Evolutionary conservation across 2,797 vertebrate species (phyloP).

Genomic region (Danio albolineatus): DNA sequence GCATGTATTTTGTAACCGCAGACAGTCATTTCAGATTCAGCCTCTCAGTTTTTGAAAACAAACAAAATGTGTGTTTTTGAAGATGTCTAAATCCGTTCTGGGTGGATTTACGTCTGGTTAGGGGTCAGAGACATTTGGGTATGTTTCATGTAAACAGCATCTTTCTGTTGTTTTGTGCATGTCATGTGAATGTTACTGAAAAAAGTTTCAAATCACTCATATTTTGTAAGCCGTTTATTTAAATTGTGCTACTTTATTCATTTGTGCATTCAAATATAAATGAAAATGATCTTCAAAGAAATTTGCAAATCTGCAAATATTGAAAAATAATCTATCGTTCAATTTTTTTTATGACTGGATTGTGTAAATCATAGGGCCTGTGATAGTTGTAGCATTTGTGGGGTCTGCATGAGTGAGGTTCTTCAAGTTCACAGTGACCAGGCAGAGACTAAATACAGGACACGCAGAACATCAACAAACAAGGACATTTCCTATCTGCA

Average conservation of each 20-base stretch:
- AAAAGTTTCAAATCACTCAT: not conserved
- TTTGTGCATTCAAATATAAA: not conserved
- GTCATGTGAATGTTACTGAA: not conserved
- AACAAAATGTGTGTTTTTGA: not conserved
- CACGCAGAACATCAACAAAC: constrained; percentile 23
- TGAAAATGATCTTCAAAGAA: not conserved
- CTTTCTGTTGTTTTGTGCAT: not conserved
- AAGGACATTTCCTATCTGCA: constrained; percentile 6
- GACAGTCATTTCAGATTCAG: not conserved
- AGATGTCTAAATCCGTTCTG: constrained; percentile 6
- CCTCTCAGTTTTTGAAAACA: not conserved
- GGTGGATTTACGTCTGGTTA: constrained; percentile 8
- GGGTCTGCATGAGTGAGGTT: not conserved
- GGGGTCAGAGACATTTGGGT: not conserved
- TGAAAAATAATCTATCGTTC: too few relatives aligned
- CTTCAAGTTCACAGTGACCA: constrained; percentile 11
- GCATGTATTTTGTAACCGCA: too few relatives aligned
- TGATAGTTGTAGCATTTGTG: not conserved
- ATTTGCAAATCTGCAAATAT: not conserved
- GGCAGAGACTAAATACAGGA: constrained; percentile 18
- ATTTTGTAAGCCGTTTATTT: constrained; percentile 33
- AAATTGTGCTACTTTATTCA: constrained; percentile 8
- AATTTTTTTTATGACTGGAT: not conserved
- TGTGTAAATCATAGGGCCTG: not conserved
- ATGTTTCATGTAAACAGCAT: constrained; percentile 3